These are phyloP conservation scores for Patella vulgata DNA, from an alignment of 1,140 invertebrate genomes.

Conservation along the genomic window DNA sequence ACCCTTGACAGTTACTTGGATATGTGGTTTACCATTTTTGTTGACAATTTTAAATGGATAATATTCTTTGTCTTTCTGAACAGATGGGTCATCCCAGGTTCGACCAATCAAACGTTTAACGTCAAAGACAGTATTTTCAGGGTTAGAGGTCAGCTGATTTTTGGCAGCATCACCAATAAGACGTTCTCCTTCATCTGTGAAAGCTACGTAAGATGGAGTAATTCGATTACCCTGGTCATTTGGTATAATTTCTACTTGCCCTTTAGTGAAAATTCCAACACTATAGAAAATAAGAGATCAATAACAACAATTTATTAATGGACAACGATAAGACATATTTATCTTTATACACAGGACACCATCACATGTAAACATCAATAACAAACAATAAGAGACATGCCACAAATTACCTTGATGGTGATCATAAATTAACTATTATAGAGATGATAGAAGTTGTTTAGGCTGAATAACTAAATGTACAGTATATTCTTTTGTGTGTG, in stretches of 20 bases:
- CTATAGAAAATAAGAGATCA: slow-evolving; percentile 69
- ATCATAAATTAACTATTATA: neutral
- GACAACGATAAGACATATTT: neutral
- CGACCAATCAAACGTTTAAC: slow-evolving; percentile 96
- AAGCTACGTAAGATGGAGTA: slow-evolving; percentile 97
- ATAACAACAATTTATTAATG: neutral
- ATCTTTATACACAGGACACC: neutral
- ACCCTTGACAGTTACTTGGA: slow-evolving; percentile 73
- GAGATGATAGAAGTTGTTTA: neutral
- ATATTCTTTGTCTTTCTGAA: slow-evolving; percentile 93
- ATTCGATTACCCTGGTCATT: slow-evolving; percentile 99
- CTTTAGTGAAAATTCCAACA: slow-evolving; percentile 98
- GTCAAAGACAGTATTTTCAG: slow-evolving; percentile 96
- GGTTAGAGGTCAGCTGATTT: slow-evolving; percentile 96
- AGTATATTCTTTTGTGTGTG: neutral
- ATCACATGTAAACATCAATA: neutral
- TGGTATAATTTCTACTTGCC: slow-evolving; percentile 97
- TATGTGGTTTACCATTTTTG: slow-evolving; percentile 85
- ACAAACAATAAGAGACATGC: slow-evolving; percentile 6
- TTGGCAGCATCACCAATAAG: slow-evolving; percentile 98
- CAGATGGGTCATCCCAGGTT: slow-evolving; percentile 87
- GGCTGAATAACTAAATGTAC: too few relatives aligned
- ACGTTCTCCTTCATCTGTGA: slow-evolving; percentile 93
- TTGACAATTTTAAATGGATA: slow-evolving; percentile 91
- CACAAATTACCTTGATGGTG: neutral